Base-by-base conservation (phyloP, 2,797 vertebrate genomes). In the Acanthurus lineatus region DNA sequence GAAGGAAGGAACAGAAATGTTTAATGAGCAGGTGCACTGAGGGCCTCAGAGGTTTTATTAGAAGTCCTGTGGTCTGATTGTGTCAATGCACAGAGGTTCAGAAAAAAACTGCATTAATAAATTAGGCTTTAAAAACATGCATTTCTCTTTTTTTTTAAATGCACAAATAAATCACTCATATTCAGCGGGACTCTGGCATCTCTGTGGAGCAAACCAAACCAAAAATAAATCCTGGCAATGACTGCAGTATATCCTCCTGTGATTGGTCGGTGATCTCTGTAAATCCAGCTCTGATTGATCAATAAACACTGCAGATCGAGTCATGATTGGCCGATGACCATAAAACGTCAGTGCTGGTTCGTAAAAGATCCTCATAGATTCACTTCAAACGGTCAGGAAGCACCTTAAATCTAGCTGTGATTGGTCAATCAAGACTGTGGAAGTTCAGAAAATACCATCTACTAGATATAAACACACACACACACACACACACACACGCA, bases 221-320 rank as follows among this genome's bases (percentile, higher is more conserved):
- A 25, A 28, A 62, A 64, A 73, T 56, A 59, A 68, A 58, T 77
- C 69, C 57, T 6, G 3, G 57, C 60, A 58, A 45, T 54, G 54
- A 47, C 62, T 66, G 65, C 17, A 69, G 40, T 44, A 49, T 67
- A 76, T 83, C 73, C 69, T 32, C n/a, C 61, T 25, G 56, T 83
- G 81, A 89, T 77, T 84, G 82, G 79, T 28, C 67, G 2, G 54
- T 64, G 42, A 70, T 66, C 70, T 65, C 66, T 49, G 25, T 71
- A 85, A 85, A 84, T 83, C 82, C 68, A 48, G 60, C 69, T 75
- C 0, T 88, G 81, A 89, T 89, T 82, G 79, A 40, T 79, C 64
- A 9, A 45, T 78, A 81, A 75, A 63, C 56, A 40, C 56, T 4
- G 49, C 59, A 74, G 52, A 28, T 72, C 4, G 52, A 25, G 58